phyloP scores from a whole-genome alignment of 2,797 vertebrate species.

The Synanceia verrucosa region DNA sequence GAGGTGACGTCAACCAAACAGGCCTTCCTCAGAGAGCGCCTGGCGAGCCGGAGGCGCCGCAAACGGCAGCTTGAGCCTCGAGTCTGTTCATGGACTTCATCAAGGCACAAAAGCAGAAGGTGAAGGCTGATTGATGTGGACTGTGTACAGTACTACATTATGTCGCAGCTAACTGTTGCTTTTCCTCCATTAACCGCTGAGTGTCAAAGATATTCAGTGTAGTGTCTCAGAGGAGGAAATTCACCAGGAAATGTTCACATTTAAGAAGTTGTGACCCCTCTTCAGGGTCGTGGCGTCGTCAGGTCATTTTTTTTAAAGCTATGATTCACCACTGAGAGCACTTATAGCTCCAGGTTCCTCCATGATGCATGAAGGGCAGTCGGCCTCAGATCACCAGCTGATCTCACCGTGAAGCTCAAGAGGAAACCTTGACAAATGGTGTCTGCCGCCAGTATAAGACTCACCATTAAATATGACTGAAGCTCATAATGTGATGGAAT shows the following conservation, averaged over 20 bases:
- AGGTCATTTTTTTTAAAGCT: background rate
- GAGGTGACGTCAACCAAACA: slow-evolving; percentile 42
- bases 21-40: slow-evolving; percentile 22
- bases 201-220: too few relatives aligned
- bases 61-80: background rate
- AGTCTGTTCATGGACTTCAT: background rate
- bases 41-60: slow-evolving; percentile 5
- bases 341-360: background rate
- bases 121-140: too few relatives aligned
- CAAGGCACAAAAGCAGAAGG: background rate
- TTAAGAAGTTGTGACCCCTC: too few relatives aligned
- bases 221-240: too few relatives aligned
- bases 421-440: slow-evolving; percentile 16
- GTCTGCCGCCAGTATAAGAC: background rate
- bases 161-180: too few relatives aligned
- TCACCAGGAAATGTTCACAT: too few relatives aligned
- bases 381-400: background rate
- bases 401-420: background rate
- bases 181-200: too few relatives aligned
- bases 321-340: background rate
- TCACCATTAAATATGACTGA: slow-evolving; percentile 5
- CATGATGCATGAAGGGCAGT: background rate
- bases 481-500: background rate
- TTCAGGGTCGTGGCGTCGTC: too few relatives aligned
- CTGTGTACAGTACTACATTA: too few relatives aligned